Percentiles rank a stretch among this genome's conserved stretches.
Conservation (phyloP, 2,113 vertebrate species). For the Antechinus stuartii region DNA sequence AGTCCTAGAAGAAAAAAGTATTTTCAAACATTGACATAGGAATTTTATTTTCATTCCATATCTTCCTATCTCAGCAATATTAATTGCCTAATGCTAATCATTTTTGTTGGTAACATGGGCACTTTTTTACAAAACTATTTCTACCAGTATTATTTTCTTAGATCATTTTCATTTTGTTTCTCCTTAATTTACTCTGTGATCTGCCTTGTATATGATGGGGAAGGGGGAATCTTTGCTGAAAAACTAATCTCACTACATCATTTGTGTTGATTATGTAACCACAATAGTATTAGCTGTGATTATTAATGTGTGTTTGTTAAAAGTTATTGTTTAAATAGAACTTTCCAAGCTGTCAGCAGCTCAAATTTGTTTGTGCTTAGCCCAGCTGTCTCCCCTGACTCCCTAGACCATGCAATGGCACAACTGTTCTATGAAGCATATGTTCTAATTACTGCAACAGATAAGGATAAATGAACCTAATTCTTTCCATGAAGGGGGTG, state of each 20-base stretch:
- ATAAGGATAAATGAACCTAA: constrained; percentile 73
- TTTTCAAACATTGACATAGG: not conserved
- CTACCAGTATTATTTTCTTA: too few species aligned
- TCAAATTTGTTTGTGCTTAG: constrained; percentile 59
- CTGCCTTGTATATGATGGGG: not conserved
- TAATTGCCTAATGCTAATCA: not conserved
- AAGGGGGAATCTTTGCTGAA: not conserved
- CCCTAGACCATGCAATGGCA: constrained; percentile 58
- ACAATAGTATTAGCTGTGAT: constrained; percentile 40
- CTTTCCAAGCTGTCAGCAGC: constrained; percentile 67
- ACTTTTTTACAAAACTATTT: not conserved
- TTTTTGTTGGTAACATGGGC: not conserved
- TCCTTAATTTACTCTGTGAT: not conserved
- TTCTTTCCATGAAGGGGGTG: constrained; percentile 23
- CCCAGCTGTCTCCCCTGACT: constrained; percentile 63
- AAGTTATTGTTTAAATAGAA: constrained; percentile 59
- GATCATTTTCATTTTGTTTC: not conserved
- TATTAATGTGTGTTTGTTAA: constrained; percentile 75
- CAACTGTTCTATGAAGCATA: constrained; percentile 72
- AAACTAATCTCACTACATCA: constrained; percentile 9
- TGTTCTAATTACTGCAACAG: constrained; percentile 77
- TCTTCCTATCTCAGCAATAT: not conserved
- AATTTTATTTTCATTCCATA: not conserved
- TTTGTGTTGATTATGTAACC: constrained; percentile 45
- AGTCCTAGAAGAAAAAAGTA: not conserved